Evolutionary conservation across 2,113 vertebrate genomes (phyloP).

Genomic region (Ranitomeya variabilis): DNA sequence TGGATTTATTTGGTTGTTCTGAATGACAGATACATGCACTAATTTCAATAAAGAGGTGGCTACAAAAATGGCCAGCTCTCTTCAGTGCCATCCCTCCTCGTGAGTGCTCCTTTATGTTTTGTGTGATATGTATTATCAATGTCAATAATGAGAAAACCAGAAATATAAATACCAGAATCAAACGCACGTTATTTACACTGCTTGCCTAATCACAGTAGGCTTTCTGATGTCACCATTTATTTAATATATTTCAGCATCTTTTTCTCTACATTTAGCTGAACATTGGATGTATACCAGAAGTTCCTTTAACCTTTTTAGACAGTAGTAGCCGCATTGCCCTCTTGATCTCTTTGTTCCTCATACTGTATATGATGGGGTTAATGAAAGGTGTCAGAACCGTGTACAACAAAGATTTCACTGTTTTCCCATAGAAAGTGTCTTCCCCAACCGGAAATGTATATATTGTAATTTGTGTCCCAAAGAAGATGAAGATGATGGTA

Average conservation of each 20-base stretch:
- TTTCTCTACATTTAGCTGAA: not conserved
- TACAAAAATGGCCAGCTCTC: no score
- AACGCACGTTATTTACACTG: no score
- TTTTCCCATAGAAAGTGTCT: not conserved
- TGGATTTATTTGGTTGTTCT: no score
- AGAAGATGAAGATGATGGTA: conserved; percentile 7
- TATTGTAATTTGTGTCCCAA: conserved; percentile 14
- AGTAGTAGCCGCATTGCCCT: not conserved
- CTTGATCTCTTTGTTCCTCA: conserved; percentile 35
- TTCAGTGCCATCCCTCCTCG: no score
- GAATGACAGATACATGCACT: no score
- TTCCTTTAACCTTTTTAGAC: not conserved
- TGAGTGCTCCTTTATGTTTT: no score
- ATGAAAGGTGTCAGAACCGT: conserved; percentile 5
- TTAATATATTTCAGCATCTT: not conserved
- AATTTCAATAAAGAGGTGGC: no score
- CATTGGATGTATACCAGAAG: not conserved
- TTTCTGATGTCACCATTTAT: no score
- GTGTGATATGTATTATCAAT: no score
- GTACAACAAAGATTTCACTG: conserved; percentile 2
- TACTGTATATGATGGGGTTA: conserved; percentile 6
- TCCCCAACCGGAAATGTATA: not conserved
- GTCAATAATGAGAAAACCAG: no score
- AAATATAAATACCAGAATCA: no score
- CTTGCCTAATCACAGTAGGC: no score